Evolutionary conservation across 2,888 invertebrate genomes (phyloP), one percentile per base, ranked within the genome.

Genomic region (Hoplodrina ambigua): DNA sequence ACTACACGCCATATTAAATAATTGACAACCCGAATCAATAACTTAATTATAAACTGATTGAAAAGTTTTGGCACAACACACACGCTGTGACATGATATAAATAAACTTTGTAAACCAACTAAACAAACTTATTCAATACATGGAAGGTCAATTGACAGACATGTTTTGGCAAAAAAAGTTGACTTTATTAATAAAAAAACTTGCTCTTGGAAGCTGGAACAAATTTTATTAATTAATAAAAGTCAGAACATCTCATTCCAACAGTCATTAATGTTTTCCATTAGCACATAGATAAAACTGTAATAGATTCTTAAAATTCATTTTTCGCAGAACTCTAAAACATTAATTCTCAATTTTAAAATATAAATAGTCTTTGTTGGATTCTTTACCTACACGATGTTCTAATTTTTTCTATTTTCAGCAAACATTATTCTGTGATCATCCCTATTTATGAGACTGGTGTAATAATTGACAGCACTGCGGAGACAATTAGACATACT

Each of bases 1-100:
- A 46, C 25, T 44, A 3, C 37, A 37, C 25, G 13, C 13, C 17
- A 4, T 59, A 44, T 58, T 44, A 8, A 53, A 17, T 53, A 46
- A 76, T 69, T 76, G 71, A 70, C 72, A 70, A 17, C 30, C 53
- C 58, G 4, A 70, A 54, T 49, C 46, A 53, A 44, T 54, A 50
- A 58, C 49, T 72, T n/a, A 6, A 54, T 76, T 25, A 72, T 17
- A 58, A 64, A n/a, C 19, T 75, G 50, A 67, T 52, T 67, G 50
- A 75, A 67, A 56, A 25, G 56, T 54, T 58, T 69, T 72, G 76
- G 72, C 72, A 72, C 58, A 33, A 33, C 41, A 44, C 15, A 25
- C 41, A 44, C 15, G 19, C 46, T n/a, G 17, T 58, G 54, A 30
- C 13, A 13, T 17, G 25, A 11, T 53, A 72, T 57, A 37, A 46